A percentile compares a stretch with the other conserved stretches of the same genome.
Conservation (phyloP, 2,113 vertebrate genomes). For the Oryzias celebensis region DNA sequence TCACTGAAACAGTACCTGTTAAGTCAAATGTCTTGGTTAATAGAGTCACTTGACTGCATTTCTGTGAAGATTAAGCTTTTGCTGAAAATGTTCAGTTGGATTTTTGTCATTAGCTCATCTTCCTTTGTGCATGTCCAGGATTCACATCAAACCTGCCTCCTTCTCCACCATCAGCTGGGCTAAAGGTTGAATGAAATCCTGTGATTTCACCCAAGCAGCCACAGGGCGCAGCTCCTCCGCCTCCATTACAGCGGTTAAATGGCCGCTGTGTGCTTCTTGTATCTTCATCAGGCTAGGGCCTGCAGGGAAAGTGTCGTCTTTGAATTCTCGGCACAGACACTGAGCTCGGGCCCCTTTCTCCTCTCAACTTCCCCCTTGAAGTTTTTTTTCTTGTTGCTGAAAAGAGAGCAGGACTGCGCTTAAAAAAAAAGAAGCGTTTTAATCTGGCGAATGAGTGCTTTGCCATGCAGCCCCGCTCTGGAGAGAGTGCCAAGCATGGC, state of each 20-base stretch:
- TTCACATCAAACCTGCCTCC: conserved; percentile 4
- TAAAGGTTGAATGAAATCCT: conserved; percentile 20
- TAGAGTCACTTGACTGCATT: too few relatives aligned
- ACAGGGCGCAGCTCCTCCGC: conserved; percentile 13
- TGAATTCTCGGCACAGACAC: conserved; percentile 68
- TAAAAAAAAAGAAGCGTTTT: conserved; percentile 68
- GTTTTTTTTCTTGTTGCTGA: conserved; percentile 66
- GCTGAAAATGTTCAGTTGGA: too few relatives aligned
- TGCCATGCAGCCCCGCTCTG: conserved; percentile 77
- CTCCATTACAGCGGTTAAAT: conserved; percentile 61
- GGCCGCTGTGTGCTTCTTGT: conserved; percentile 61
- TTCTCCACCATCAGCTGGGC: conserved; percentile 7
- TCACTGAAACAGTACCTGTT: too few relatives aligned
- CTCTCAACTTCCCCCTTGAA: conserved; percentile 72
- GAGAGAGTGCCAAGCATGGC: conserved; percentile 76
- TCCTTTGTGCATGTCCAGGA: not conserved
- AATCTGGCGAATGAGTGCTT: conserved; percentile 83
- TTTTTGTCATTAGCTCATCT: too few relatives aligned
- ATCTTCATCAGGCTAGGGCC: conserved; percentile 66
- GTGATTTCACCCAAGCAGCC: conserved; percentile 8
- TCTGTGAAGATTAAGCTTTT: too few relatives aligned
- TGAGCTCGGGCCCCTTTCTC: conserved; percentile 63
- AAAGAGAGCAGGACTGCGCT: conserved; percentile 79
- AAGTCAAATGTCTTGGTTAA: too few relatives aligned
- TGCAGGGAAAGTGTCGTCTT: conserved; percentile 70